Percentiles rank a stretch among this genome's conserved stretches.
These are phyloP conservation scores for Nudaria mundana DNA, from an alignment of 2,888 invertebrate species.

Conservation along the genomic window DNA sequence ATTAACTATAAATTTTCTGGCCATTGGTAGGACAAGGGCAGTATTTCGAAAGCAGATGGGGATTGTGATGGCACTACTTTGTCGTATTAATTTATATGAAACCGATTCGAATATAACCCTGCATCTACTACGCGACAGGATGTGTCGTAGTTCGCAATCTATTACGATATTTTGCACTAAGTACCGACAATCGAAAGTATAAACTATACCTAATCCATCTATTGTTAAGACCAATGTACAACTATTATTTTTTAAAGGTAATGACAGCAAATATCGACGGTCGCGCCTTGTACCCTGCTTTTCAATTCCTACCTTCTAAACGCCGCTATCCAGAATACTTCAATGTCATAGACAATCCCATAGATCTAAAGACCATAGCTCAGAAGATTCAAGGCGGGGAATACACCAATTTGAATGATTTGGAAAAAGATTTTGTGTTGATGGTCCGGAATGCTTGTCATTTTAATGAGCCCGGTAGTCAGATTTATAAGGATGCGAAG, in stretches of 20 bases:
- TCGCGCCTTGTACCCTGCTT: conserved; percentile 91
- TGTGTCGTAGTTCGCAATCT: too few species aligned
- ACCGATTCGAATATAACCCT: too few species aligned
- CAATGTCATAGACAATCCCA: conserved; percentile 95
- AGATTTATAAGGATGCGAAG: conserved; percentile 97
- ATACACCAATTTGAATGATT: conserved; percentile 88
- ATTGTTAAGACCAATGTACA: too few species aligned
- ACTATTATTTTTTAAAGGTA: conserved; percentile 57
- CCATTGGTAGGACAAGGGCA: too few species aligned
- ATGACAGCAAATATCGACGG: conserved; percentile 94
- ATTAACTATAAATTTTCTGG: too few species aligned
- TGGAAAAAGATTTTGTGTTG: conserved; percentile 93
- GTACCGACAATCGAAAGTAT: too few species aligned
- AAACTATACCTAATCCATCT: too few species aligned
- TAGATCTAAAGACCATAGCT: conserved; percentile 96
- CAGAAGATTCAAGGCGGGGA: conserved; percentile 93
- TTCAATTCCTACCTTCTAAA: conserved; percentile 95
- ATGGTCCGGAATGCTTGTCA: conserved; percentile 97
- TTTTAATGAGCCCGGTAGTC: conserved; percentile 98
- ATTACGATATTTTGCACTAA: too few species aligned
- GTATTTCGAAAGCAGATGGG: too few species aligned
- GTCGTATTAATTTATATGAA: too few species aligned
- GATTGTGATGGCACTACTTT: too few species aligned
- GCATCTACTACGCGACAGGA: too few species aligned
- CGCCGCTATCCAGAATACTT: conserved; percentile 98